These are phyloP conservation scores for honey bee (Apis mellifera) DNA, from an alignment of 1,140 invertebrate species.

Conservation along the genomic window Amel_HAv3.1 CM009935.2:6521501-6522000, in stretches of 20 bases:
- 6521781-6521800: not conserved
- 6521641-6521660: conserved; percentile 35
- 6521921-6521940: conserved; percentile 5
- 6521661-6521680: conserved; percentile 61
- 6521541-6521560: conserved; percentile 39
- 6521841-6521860: not conserved
- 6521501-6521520: conserved; percentile 48
- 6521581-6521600: not conserved
- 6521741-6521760: conserved; percentile 4
- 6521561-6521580: conserved; percentile 27
- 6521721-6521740: not conserved
- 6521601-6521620: not conserved
- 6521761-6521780: conserved; percentile 12
- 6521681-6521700: conserved; percentile 76
- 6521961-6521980: not conserved
- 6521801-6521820: not conserved
- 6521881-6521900: not conserved
- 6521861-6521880: conserved; percentile 5
- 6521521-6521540: conserved; percentile 58
- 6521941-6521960: not conserved
- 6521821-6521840: not conserved
- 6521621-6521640: not conserved
- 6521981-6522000: conserved; percentile 10
- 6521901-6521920: not conserved
- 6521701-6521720: conserved; percentile 1